Conservation (phyloP, 2,888 invertebrate genomes). For the Yponomeuta sedellus region DNA sequence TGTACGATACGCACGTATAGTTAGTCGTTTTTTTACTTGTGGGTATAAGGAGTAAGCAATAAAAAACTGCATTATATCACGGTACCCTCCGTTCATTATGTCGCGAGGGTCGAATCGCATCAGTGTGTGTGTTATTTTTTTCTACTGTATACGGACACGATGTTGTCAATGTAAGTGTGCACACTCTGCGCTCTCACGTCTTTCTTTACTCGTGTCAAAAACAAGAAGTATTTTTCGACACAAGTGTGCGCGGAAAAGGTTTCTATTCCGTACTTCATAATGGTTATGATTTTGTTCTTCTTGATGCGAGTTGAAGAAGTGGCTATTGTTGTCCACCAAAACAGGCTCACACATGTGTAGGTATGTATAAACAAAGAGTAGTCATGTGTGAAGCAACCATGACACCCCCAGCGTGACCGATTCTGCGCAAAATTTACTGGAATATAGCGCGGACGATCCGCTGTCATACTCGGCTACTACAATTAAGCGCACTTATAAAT, state of each 20-base stretch:
- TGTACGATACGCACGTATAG: constrained; percentile 63
- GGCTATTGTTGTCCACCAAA: not conserved
- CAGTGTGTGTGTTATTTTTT: constrained; percentile 43
- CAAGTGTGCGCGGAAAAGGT: constrained; percentile 7
- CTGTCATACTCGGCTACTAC: constrained; percentile 41
- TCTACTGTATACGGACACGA: constrained; percentile 20
- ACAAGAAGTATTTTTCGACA: constrained; percentile 4
- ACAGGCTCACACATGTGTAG: not conserved
- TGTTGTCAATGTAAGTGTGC: not conserved
- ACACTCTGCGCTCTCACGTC: not conserved
- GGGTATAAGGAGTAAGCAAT: constrained; percentile 72
- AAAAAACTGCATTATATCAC: constrained; percentile 77
- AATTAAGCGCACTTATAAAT: constrained; percentile 63
- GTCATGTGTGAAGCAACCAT: constrained; percentile 7
- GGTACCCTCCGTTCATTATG: constrained; percentile 68
- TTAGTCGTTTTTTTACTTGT: constrained; percentile 64
- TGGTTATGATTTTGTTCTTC: constrained; percentile 1
- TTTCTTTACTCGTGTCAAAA: constrained; percentile 5
- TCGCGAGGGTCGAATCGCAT: constrained; percentile 48
- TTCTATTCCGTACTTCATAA: constrained; percentile 3
- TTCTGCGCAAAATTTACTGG: constrained; percentile 50
- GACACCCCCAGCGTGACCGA: constrained; percentile 51
- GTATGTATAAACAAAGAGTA: constrained; percentile 3
- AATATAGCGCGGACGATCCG: constrained; percentile 37
- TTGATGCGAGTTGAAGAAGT: not conserved